phyloP scores from a whole-genome alignment of 92 coral and sea anemone genomes.

The Isaurus tuberculatus region DNA sequence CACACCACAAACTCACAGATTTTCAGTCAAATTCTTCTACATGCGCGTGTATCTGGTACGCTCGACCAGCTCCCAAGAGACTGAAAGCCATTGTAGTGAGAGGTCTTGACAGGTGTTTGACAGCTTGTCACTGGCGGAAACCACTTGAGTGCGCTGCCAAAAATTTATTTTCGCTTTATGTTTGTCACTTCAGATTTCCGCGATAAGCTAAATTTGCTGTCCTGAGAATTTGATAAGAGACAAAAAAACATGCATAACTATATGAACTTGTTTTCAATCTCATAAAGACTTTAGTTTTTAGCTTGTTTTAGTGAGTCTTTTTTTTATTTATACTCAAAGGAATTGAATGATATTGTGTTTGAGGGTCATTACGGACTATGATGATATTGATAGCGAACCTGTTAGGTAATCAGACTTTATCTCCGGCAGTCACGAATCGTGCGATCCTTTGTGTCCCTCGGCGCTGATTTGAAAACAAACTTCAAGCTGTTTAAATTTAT shows the following conservation, averaged over 20 bases:
- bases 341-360: background rate
- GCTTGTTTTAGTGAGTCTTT: background rate
- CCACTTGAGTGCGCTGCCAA: constrained; percentile 39
- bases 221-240: background rate
- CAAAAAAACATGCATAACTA: background rate
- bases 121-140: constrained; percentile 59
- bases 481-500: constrained; percentile 12
- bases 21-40: background rate
- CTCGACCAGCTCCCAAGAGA: constrained; percentile 69
- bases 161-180: constrained; percentile 9
- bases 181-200: constrained; percentile 3
- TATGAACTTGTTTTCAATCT: background rate
- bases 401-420: background rate
- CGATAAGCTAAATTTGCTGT: background rate
- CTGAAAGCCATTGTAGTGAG: constrained; percentile 47
- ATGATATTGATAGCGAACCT: background rate
- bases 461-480: constrained; percentile 38
- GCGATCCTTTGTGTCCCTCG: background rate
- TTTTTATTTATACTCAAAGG: background rate
- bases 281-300: background rate
- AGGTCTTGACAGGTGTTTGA: constrained; percentile 63
- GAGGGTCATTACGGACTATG: background rate
- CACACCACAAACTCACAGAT: background rate
- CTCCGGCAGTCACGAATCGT: constrained; percentile 5
- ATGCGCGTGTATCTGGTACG: constrained; percentile 25